Base-by-base conservation (phyloP, 2,888 invertebrate genomes). In the Petrophora chlorosata region DNA sequence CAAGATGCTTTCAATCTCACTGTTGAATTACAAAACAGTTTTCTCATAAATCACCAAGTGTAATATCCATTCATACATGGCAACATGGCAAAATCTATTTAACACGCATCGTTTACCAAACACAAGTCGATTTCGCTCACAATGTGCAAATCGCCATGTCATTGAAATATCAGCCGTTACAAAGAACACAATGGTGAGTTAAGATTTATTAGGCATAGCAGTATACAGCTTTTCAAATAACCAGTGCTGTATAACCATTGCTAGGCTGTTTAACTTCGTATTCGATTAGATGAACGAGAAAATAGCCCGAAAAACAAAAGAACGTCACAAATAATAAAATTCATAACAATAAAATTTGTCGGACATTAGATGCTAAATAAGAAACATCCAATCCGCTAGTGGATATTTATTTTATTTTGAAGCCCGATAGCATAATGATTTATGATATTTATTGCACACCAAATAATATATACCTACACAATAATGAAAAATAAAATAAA, bases 111-210 rank as follows among this genome's bases (percentile, higher is more conserved):
- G 59, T 62, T 61, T 55, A 59, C 45, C 51, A 53, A 64, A 64
- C 61, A 65, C 55, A 63, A 65, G 54, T 52, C 50, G 64, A 67
- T 71, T 73, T 71, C 69, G 67, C 67, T 65, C 25, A 35, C 53
- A 53, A 65, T 62, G 56, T 63, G 58, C 63, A 61, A 67, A 64
- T 65, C 56, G 57, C 60, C 53, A 56, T 62, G 59, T 63, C 67
- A 70, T 71, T 73, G 70, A 72, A 70, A 69, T 65, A 70, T 61
- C 60, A 61, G 43, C 41, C 38, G 48, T 69, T 59, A 67, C 76
- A 73, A 74, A 73, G 74, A 73, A 79, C 42, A 82, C 81, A 80
- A 82, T 78, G 64, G 70, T 51, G 61, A 74, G 73, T 73, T 65
- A 73, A 74, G 70, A 76, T 79, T 79, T 77, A 79, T 76, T 73